A percentile compares a stretch with the other conserved stretches of the same genome.
These are phyloP conservation scores for Carposina sasakii DNA, from an alignment of 1,140 invertebrate genomes.

Conservation along the genomic window DNA sequence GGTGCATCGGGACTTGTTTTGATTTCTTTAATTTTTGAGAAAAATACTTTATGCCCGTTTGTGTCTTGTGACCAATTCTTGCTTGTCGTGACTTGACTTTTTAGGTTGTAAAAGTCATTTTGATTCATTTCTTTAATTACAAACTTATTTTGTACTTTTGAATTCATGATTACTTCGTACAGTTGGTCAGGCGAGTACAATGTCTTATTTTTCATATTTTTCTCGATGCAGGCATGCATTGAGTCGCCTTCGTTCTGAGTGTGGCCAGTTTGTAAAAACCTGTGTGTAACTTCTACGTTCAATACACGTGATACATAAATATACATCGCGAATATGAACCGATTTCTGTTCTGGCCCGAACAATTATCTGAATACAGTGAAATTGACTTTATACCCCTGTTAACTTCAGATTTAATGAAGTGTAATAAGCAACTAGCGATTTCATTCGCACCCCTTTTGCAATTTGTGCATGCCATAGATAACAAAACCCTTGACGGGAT, in stretches of 20 bases:
- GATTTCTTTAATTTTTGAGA: neutral
- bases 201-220: slow-evolving; percentile 24
- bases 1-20: neutral
- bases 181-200: slow-evolving; percentile 24
- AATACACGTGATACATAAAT: slow-evolving; percentile 22
- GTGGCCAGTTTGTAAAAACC: slow-evolving; percentile 37
- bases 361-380: slow-evolving; percentile 42
- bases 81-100: slow-evolving; percentile 1
- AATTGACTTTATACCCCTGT: slow-evolving; percentile 15
- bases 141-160: slow-evolving; percentile 17
- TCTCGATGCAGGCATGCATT: slow-evolving; percentile 40
- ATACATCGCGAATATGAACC: slow-evolving; percentile 39
- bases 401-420: slow-evolving; percentile 13
- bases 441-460: slow-evolving; percentile 24
- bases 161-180: slow-evolving; percentile 17
- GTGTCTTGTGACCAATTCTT: slow-evolving; percentile 9
- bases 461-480: slow-evolving; percentile 20
- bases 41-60: slow-evolving; percentile 7
- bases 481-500: slow-evolving; percentile 20
- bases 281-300: slow-evolving; percentile 34
- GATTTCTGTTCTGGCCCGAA: slow-evolving; percentile 44
- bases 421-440: slow-evolving; percentile 23
- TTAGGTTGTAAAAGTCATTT: slow-evolving; percentile 12
- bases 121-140: slow-evolving; percentile 14
- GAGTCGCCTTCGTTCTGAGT: slow-evolving; percentile 37